Evolutionary conservation across 2,888 invertebrate genomes (phyloP).

Genomic region (Synanthedon tipuliformis): DNA sequence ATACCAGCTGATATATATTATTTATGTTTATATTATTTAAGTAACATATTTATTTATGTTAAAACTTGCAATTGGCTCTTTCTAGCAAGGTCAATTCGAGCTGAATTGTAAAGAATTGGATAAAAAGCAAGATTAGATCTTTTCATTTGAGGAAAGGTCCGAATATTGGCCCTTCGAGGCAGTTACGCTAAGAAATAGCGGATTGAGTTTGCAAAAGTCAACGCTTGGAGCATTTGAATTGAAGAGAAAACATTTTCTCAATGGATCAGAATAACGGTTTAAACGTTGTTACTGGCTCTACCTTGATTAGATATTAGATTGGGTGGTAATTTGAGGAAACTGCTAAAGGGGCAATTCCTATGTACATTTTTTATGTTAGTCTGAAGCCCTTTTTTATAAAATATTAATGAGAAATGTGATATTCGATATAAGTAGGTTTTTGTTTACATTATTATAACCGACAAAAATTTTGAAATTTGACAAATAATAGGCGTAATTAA

Average conservation of each 20-base stretch:
- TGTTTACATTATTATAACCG: no score
- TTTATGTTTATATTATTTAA: no score
- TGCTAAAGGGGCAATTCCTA: not conserved
- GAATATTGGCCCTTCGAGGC: slow-evolving; percentile 40
- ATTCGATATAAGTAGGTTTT: no score
- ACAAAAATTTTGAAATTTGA: no score
- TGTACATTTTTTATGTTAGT: no score
- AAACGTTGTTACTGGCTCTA: not conserved
- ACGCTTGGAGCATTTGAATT: slow-evolving; percentile 10
- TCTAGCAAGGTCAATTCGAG: slow-evolving; percentile 31
- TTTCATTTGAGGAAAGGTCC: slow-evolving; percentile 48
- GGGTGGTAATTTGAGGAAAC: not conserved
- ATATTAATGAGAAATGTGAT: no score
- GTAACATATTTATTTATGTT: slow-evolving; percentile 23
- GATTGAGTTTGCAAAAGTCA: slow-evolving; percentile 35
- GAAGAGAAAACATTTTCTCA: not conserved
- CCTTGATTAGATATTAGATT: not conserved
- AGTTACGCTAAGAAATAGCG: slow-evolving; percentile 21
- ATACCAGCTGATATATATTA: no score
- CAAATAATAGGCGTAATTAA: no score
- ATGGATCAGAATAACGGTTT: not conserved
- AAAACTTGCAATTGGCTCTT: slow-evolving; percentile 22
- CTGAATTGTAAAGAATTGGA: slow-evolving; percentile 35
- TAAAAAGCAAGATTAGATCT: slow-evolving; percentile 50
- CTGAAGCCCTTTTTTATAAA: no score